Percentiles rank a stretch among this genome's conserved stretches.
Conservation (phyloP, 2,113 vertebrate genomes). For the Recurvirostra avosetta region DNA sequence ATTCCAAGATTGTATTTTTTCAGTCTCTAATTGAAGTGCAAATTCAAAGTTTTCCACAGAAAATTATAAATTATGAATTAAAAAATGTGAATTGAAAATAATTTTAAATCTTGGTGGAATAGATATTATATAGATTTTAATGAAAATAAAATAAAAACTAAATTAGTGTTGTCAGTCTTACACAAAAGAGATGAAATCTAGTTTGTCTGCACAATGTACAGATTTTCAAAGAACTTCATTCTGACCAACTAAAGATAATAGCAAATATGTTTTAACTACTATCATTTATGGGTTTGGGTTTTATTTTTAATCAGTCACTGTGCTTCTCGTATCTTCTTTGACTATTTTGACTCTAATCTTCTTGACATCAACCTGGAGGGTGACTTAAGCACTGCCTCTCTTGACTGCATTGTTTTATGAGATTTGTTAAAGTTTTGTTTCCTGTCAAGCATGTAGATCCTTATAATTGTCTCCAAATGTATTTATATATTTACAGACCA, state of each 20-base stretch:
- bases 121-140: neutral
- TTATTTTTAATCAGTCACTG: neutral
- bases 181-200: neutral
- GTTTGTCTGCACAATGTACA: neutral
- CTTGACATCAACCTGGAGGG: neutral
- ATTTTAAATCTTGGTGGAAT: neutral
- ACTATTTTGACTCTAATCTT: neutral
- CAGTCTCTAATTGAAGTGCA: neutral
- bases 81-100: neutral
- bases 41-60: neutral
- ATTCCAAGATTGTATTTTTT: neutral
- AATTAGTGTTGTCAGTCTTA: neutral
- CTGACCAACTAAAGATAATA: neutral
- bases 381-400: neutral
- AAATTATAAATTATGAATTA: neutral
- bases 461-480: neutral
- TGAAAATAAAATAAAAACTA: neutral
- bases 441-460: neutral
- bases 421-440: neutral
- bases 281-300: fast-evolving
- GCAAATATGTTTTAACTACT: neutral
- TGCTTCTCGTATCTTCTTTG: neutral
- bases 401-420: neutral
- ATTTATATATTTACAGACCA: neutral
- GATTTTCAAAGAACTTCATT: neutral